Evolutionary conservation across 2,888 invertebrate species (phyloP).

Genomic region (Bugula neritina): DNA sequence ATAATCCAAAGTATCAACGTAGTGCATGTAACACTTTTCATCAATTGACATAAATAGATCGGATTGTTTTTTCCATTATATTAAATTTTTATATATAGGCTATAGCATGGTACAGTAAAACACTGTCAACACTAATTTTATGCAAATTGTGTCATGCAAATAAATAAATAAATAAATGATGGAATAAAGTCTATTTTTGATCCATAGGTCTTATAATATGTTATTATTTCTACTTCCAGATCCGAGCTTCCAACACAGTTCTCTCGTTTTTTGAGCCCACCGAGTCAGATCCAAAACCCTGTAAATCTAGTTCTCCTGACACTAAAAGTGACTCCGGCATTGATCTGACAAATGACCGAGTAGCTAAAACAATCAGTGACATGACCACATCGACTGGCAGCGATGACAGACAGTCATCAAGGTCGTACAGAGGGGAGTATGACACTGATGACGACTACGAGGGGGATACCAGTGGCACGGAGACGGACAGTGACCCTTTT

Average conservation of each 20-base stretch:
- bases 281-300: constrained; percentile 27
- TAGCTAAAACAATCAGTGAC: background rate
- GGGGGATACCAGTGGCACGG: constrained; percentile 13
- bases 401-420: background rate
- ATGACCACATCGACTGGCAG: background rate
- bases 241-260: constrained; percentile 4
- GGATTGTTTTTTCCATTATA: too few relatives aligned
- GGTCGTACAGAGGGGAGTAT: background rate
- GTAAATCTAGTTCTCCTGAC: constrained; percentile 10
- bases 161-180: too few relatives aligned
- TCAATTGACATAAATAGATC: too few relatives aligned
- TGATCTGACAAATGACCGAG: constrained; percentile 3
- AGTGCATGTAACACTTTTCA: too few relatives aligned
- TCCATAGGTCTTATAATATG: too few relatives aligned
- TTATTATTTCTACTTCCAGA: background rate
- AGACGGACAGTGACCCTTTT: constrained; percentile 21
- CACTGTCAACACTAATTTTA: too few relatives aligned
- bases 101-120: too few relatives aligned
- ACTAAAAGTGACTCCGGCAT: constrained; percentile 25
- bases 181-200: too few relatives aligned
- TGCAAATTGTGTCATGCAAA: too few relatives aligned
- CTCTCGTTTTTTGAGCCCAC: constrained; percentile 24
- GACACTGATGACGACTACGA: constrained; percentile 21
- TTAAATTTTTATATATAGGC: too few relatives aligned
- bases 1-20: too few relatives aligned